These are phyloP conservation scores for Campoplex nolae DNA, from an alignment of 2,888 invertebrate genomes.

Conservation along the genomic window DNA sequence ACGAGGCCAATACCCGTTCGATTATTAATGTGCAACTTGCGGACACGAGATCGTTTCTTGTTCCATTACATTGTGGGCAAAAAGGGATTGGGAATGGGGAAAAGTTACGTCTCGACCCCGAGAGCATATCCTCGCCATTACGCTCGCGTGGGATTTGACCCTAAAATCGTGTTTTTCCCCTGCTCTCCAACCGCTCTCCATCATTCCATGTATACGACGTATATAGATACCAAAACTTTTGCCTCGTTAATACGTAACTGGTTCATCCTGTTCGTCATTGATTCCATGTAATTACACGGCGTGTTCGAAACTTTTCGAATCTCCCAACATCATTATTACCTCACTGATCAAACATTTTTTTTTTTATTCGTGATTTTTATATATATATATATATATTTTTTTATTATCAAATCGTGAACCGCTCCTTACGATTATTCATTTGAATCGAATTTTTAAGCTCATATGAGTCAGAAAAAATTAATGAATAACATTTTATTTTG, in stretches of 20 bases:
- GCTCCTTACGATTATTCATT: not conserved
- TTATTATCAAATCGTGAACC: not conserved
- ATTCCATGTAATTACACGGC: not conserved
- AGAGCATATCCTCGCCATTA: constrained; percentile 41
- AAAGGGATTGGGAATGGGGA: not conserved
- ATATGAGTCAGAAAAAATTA: no score
- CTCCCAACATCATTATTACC: not conserved
- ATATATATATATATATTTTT: no score
- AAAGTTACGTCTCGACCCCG: constrained; percentile 19
- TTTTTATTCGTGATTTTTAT: no score
- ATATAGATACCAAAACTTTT: not conserved
- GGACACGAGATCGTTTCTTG: constrained; percentile 38
- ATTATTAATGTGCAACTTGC: constrained; percentile 62
- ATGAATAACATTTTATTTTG: no score
- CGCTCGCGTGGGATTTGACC: constrained; percentile 58
- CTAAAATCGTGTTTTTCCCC: constrained; percentile 20
- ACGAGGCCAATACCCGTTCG: constrained; percentile 51
- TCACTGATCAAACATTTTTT: not conserved
- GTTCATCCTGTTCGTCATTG: not conserved
- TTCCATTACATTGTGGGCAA: constrained; percentile 6
- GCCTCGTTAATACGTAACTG: constrained; percentile 18
- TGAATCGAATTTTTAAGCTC: not conserved
- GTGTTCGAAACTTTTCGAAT: not conserved
- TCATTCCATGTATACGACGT: not conserved
- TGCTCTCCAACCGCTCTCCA: constrained; percentile 6